These are phyloP conservation scores for Morphnarchus princeps DNA, from an alignment of 2,113 vertebrate genomes.

Conservation along the genomic window DNA sequence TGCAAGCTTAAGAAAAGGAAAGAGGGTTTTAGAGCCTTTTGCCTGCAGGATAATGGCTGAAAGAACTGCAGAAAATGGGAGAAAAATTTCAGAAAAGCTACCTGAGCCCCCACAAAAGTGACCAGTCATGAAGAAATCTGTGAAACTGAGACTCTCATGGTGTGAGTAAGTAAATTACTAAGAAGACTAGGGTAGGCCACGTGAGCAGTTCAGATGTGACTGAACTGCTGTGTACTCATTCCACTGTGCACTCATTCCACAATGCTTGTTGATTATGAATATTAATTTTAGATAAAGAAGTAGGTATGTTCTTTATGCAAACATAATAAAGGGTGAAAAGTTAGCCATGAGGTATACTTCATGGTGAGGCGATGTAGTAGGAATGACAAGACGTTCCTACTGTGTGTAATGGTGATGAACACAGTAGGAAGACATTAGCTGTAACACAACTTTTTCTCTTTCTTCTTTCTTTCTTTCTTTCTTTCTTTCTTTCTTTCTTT, in stretches of 20 bases:
- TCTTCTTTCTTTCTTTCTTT: too few relatives aligned
- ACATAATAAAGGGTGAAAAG: not conserved
- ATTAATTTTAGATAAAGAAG: not conserved
- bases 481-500: too few relatives aligned
- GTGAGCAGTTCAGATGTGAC: not conserved
- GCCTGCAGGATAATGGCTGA: constrained; percentile 9
- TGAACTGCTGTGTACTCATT: not conserved
- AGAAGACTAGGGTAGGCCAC: not conserved
- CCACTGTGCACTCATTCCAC: not conserved
- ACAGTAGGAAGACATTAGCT: not conserved
- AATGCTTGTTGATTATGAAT: not conserved
- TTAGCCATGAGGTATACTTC: not conserved
- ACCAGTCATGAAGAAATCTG: not conserved
- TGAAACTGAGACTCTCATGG: not conserved
- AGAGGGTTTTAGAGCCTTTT: constrained; percentile 16
- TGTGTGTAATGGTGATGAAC: not conserved
- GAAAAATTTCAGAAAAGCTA: not conserved
- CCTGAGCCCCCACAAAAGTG: not conserved
- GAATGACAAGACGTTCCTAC: not conserved
- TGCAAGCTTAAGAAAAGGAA: constrained; percentile 6
- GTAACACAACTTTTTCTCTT: not conserved
- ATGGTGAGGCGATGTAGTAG: not conserved
- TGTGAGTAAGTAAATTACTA: not conserved
- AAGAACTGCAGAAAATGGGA: constrained; percentile 28
- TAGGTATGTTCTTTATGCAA: not conserved